phyloP scores from a whole-genome alignment of 2,113 vertebrate species.

The Struthidea cinerea region DNA sequence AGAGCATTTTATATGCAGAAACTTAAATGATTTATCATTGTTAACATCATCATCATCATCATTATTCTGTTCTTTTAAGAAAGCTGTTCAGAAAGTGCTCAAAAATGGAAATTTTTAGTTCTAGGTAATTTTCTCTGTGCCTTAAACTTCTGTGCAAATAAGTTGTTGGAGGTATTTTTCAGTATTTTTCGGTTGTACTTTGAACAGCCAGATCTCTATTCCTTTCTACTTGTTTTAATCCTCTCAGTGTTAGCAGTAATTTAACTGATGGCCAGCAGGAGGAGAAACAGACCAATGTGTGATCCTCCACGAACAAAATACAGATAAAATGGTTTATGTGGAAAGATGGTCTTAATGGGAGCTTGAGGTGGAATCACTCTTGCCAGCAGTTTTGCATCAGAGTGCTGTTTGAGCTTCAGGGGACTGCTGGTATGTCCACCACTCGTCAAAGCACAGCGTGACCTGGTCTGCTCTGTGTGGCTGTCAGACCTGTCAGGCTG shows the following conservation, averaged over 20 bases:
- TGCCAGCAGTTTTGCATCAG: background rate
- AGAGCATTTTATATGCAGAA: background rate
- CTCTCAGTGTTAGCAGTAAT: background rate
- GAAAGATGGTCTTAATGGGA: background rate
- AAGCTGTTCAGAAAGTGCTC: background rate
- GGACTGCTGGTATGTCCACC: background rate
- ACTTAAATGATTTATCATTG: background rate
- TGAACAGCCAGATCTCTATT: background rate
- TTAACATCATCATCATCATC: background rate
- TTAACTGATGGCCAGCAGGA: constrained; percentile 28
- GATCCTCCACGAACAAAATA: background rate
- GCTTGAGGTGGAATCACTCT: background rate
- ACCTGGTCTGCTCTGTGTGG: fast-evolving
- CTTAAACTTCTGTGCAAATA: background rate
- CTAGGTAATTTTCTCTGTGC: background rate
- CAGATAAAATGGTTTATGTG: background rate
- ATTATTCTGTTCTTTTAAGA: background rate
- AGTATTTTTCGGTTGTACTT: background rate
- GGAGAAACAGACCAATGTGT: background rate
- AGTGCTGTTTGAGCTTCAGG: background rate
- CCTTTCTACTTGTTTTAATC: background rate
- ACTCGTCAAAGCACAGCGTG: fast-evolving
- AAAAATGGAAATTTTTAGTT: background rate
- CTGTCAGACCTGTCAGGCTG: background rate
- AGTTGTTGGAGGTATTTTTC: background rate